Evolutionary conservation across 2,888 invertebrate species (phyloP).

Genomic region (Protophormia terraenovae): DNA sequence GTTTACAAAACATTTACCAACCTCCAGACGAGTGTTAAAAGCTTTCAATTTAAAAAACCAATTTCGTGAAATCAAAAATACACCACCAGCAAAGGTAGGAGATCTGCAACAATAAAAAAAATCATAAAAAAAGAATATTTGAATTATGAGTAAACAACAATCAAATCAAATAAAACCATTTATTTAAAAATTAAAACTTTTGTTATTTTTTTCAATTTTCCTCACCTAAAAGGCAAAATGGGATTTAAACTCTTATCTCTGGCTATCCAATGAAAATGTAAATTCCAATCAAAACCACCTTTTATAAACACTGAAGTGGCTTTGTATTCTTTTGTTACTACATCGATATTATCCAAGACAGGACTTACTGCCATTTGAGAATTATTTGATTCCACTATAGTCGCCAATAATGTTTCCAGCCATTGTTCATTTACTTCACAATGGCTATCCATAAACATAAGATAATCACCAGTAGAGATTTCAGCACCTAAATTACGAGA

Average conservation of each 20-base stretch:
- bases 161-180: conserved; percentile 5
- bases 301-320: conserved; percentile 77
- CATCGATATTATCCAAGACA: conserved; percentile 81
- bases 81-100: conserved; percentile 79
- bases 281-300: conserved; percentile 82
- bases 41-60: conserved; percentile 80
- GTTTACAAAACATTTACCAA: conserved; percentile 65
- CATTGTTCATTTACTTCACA: conserved; percentile 81
- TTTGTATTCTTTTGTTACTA: conserved; percentile 79
- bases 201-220: not conserved
- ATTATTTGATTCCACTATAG: conserved; percentile 52
- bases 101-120: conserved; percentile 69
- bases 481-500: conserved; percentile 80
- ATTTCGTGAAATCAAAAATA: conserved; percentile 80
- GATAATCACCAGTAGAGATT: conserved; percentile 77
- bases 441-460: conserved; percentile 81
- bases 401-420: conserved; percentile 81
- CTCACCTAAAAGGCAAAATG: conserved; percentile 42
- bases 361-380: conserved; percentile 80
- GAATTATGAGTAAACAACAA: conserved; percentile 32
- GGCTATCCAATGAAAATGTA: conserved; percentile 82
- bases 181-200: conserved; percentile 14
- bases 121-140: conserved; percentile 29
- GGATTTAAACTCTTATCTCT: conserved; percentile 35
- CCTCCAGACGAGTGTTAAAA: conserved; percentile 79